Base-by-base conservation (phyloP, 2,113 vertebrate species). In the Chaenocephalus aceratus region DNA sequence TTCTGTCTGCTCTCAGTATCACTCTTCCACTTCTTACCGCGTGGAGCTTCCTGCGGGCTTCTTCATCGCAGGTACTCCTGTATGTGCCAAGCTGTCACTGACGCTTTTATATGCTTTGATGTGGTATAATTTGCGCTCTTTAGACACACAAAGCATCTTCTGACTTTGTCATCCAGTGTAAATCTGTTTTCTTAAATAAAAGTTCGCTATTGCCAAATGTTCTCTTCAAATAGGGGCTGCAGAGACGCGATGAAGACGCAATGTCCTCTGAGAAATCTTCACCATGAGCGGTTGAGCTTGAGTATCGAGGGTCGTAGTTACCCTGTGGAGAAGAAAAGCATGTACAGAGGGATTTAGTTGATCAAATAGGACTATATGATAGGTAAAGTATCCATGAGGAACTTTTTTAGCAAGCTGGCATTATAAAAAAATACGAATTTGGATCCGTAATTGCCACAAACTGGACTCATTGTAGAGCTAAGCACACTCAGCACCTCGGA, bases 401-500 rank as follows among this genome's bases (percentile, higher is more conserved):
- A 71, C 74, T 66, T 74, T 5, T 26, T n/a, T 26, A 36, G 51
- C 9, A 10, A 26, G 13, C 21, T 59, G 30, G 21, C 21, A 9
- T 5, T 0, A 12, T 1, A 30, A 0, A 30, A 23, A 30, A n/a
- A 68, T 6, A 53, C 11, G 36, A 54, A 51, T 26, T 18, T 10
- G 56, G 45, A 34, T 18, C 51, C 2, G 0, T 69, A 14, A 63
- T 30, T 41, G 10, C 30, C 6, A 3, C 16, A 11, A 45, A 23
- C 13, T 30, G 54, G 13, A 48, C n/a, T 30, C n/a, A 8, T 0
- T 11, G 23, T 1, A 12, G 7, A 36, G 6, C 21, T 49, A 9
- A 3, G 44, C 11, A 14, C 2, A 45, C 44, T 87, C 91, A 93
- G 88, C 61, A 94, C 94, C 91, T 16, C 5, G 91, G 92, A 92